Evolutionary conservation across 2,113 vertebrate genomes (phyloP), one percentile per base, ranked within the genome.

Genomic region (Peromyscus polionotus): DNA sequence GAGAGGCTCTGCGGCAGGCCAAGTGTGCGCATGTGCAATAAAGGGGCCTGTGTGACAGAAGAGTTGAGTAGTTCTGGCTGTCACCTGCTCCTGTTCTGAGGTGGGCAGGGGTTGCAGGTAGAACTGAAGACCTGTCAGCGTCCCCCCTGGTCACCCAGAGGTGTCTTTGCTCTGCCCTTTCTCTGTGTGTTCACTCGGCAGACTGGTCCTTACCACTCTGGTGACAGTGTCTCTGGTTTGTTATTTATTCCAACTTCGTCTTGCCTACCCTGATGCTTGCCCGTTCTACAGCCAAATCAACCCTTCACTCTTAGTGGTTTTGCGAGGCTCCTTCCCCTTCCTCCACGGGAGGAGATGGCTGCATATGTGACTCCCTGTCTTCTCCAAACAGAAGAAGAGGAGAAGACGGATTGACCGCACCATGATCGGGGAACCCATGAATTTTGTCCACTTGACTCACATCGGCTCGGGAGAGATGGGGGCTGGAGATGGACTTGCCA

Each of bases 381-480:
- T 95, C 76, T 95, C 84, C 54, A 80, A 70, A 19, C 98, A 99
- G 99, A 99, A 99, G 98, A 99, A 99, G 98, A 99, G 98, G 98
- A 98, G 99, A 98, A 98, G 99, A 88, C 98, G 98, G 92, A 99
- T 99, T 0, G 99, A 99, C 94, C 99, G 99, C 96, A 99, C 97
- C 95, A 99, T 99, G 99, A 99, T 99, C 0, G 99, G 99, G 14
- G 99, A 99, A 90, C 99, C 99, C 0, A 99, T 99, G 97, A 99
- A 99, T 98, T 99, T 99, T 87, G 98, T 99, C 33, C 99, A 99
- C 98, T 99, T 99, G 98, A 99, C 99, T 0, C 99, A 99, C 98
- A 99, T 99, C 6, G 99, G 99, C 88, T 99, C 99, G 0, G 99
- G 99, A 12, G 99, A 99, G 97, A 99, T 99, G 99, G 98, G 98